Base-by-base conservation (phyloP, 2,113 vertebrate genomes). In the Oceanodroma tethys region DNA sequence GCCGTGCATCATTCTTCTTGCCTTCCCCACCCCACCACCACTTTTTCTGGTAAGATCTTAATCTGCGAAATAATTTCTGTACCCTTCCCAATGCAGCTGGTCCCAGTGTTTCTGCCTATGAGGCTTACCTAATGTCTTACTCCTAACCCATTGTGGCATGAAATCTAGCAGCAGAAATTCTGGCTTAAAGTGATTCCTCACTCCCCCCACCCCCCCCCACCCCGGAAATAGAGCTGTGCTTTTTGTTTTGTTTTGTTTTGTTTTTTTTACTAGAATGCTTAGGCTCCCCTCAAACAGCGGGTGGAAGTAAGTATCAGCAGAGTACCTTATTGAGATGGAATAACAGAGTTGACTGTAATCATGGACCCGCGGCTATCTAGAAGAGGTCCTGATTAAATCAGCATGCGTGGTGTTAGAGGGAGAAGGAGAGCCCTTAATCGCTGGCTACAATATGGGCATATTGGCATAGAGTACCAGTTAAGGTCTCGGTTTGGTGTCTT, bases 371-470 rank as follows among this genome's bases (percentile, higher is more conserved):
- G 2, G 40, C 73, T 67, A 1, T 43, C 19, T 50, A 52, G 55
- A 56, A 81, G 32, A 75, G 50, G 21, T 86, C 25, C 13, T 40
- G 20, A 32, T 68, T 55, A 55, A 38, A 30, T 42, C 11, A 27
- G 32, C 22, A 34, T 1, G 2, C 13, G 60, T 74, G 56, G 20
- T 63, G 42, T 30, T 70, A 48, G 23, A 62, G 60, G 47, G 40
- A 67, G 45, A 34, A 91, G n/a, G 27, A 81, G 23, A 62, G 23
- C 43, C n/a, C 43, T 90, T 58, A 56, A 32, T 8, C 56, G 13
- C 19, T 1, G 1, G 16, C 42, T 88, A 1, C 25, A 32, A 1
- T 42, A 9, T 59, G 53, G 13, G 2, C 27, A 11, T 40, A 6
- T 1, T 53, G 71, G 42, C 17, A 16, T 1, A 27, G 30, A 27